phyloP scores from a whole-genome alignment of 2,797 vertebrate genomes.

The Apogon hyalosoma region DNA sequence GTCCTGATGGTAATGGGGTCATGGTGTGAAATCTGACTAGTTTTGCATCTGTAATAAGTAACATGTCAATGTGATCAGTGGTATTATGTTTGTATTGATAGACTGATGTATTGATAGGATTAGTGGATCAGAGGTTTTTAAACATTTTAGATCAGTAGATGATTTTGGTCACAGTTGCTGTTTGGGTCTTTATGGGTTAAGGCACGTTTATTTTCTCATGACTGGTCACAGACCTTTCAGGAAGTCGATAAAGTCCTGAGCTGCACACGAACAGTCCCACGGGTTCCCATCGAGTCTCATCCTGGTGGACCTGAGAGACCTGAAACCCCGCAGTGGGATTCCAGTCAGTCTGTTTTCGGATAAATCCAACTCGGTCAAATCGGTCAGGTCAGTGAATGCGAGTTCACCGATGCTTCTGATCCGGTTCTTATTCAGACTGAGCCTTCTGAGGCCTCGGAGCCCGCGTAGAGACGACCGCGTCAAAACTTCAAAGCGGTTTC shows the following conservation, averaged over 20 bases:
- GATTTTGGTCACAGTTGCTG: too few species aligned
- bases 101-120: too few species aligned
- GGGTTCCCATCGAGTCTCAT: slow-evolving; percentile 78
- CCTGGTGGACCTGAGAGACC: slow-evolving; percentile 40
- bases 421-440: slow-evolving; percentile 72
- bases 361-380: slow-evolving; percentile 77
- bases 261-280: slow-evolving; percentile 82
- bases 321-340: slow-evolving; percentile 59
- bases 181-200: too few species aligned
- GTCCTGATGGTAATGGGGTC: too few species aligned
- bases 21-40: too few species aligned
- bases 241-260: slow-evolving; percentile 59
- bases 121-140: too few species aligned
- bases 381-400: slow-evolving; percentile 61
- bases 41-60: too few species aligned
- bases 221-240: slow-evolving; percentile 65
- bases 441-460: slow-evolving; percentile 55
- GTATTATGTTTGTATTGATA: too few species aligned
- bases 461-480: slow-evolving; percentile 32
- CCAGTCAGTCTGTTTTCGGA: slow-evolving; percentile 77
- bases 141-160: too few species aligned
- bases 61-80: too few species aligned
- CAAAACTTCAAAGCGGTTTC: slow-evolving; percentile 67
- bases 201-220: not conserved
- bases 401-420: slow-evolving; percentile 59